Conservation (phyloP, 1,140 invertebrate species). For the Drosophila kanapiae region DNA sequence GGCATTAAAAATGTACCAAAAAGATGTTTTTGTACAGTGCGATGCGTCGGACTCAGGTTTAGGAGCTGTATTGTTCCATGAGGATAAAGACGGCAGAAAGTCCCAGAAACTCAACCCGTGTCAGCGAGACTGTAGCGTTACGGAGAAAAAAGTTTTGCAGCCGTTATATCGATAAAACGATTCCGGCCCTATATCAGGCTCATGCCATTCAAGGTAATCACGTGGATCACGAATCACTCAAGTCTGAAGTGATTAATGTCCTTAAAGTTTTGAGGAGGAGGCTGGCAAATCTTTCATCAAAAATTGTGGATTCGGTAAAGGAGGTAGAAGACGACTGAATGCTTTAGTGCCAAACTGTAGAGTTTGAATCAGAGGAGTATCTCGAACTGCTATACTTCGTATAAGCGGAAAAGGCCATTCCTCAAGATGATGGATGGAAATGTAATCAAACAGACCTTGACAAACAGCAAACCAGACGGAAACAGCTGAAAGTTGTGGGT, state of each 20-base stretch:
- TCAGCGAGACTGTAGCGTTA: constrained; percentile 9
- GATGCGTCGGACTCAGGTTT: too few species aligned
- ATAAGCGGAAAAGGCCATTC: not conserved
- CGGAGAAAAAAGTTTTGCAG: constrained; percentile 13
- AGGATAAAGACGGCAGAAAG: too few species aligned
- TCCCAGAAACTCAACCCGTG: too few species aligned
- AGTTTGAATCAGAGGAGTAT: constrained; percentile 3
- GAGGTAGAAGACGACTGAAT: not conserved
- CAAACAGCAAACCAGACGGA: not conserved
- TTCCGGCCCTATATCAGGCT: constrained; percentile 2
- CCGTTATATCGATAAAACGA: not conserved
- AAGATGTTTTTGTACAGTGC: too few species aligned
- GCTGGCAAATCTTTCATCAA: constrained; percentile 1
- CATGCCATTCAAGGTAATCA: constrained; percentile 1
- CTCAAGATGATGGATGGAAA: not conserved
- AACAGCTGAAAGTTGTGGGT: constrained; percentile 16
- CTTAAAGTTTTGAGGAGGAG: constrained; percentile 1
- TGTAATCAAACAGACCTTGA: not conserved
- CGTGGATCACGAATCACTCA: constrained; percentile 4
- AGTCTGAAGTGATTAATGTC: constrained; percentile 20
- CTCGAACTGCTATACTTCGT: not conserved
- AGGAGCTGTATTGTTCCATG: too few species aligned
- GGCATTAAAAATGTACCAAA: too few species aligned
- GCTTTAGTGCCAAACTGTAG: not conserved
- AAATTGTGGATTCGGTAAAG: not conserved